Conservation (phyloP, 1,140 invertebrate genomes). For the Eurosta solidaginis region DNA sequence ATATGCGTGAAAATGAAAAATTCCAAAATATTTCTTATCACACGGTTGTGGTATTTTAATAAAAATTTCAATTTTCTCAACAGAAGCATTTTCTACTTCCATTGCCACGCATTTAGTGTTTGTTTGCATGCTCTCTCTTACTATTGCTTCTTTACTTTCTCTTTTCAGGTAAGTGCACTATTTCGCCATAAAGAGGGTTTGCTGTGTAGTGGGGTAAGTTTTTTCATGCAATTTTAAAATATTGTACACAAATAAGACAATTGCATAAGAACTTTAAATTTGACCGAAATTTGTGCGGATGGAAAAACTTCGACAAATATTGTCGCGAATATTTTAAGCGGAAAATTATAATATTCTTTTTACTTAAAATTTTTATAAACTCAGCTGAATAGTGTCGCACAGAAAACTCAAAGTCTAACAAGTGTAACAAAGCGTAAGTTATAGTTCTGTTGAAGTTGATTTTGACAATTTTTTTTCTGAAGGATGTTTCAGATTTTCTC, state of each 20-base stretch:
- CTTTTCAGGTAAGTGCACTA: constrained; percentile 5
- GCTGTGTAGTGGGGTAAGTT: neutral
- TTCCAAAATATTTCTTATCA: neutral
- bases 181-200: neutral
- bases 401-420: too few species aligned
- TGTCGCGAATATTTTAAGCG: too few species aligned
- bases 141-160: neutral
- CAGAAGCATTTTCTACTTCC: neutral
- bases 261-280: neutral
- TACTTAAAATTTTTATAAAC: too few species aligned
- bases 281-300: too few species aligned
- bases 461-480: too few species aligned
- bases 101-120: neutral
- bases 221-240: neutral
- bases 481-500: too few species aligned
- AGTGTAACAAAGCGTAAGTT: too few species aligned
- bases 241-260: neutral
- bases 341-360: too few species aligned
- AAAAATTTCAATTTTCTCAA: too few species aligned
- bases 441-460: too few species aligned
- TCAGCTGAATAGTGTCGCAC: too few species aligned
- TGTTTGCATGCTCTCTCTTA: neutral
- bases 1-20: constrained; percentile 7
- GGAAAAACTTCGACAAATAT: too few species aligned
- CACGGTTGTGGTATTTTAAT: neutral